These are phyloP conservation scores for Portevinia maculata DNA, from an alignment of 2,888 invertebrate species.

Conservation along the genomic window DNA sequence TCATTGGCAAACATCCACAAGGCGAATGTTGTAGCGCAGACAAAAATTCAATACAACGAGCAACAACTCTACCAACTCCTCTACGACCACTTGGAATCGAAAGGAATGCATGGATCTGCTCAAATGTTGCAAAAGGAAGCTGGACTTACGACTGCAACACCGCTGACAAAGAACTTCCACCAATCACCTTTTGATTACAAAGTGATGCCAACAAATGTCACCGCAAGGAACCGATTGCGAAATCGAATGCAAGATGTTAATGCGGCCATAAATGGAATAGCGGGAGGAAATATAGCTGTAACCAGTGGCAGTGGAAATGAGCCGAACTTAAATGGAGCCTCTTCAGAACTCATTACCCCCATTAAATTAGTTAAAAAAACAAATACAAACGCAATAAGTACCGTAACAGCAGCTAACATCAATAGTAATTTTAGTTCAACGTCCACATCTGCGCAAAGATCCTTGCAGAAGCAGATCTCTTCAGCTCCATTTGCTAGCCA, in stretches of 20 bases:
- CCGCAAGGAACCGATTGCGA: constrained; percentile 79
- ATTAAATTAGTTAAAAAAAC: constrained; percentile 79
- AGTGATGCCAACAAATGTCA: constrained; percentile 77
- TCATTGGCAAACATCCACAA: constrained; percentile 95
- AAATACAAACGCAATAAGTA: constrained; percentile 52
- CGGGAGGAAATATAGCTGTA: neutral
- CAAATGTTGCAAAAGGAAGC: constrained; percentile 90
- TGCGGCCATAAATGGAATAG: constrained; percentile 75
- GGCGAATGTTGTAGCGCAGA: constrained; percentile 97
- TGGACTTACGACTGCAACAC: constrained; percentile 83
- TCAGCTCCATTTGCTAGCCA: constrained; percentile 83
- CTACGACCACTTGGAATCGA: constrained; percentile 91
- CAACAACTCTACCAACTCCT: constrained; percentile 96
- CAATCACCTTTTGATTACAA: constrained; percentile 82
- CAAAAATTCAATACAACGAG: constrained; percentile 97
- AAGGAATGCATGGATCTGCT: constrained; percentile 90
- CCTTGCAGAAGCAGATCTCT: constrained; percentile 84
- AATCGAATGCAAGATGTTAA: constrained; percentile 81
- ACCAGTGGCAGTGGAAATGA: constrained; percentile 31
- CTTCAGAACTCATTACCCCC: constrained; percentile 76
- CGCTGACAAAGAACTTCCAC: constrained; percentile 80
- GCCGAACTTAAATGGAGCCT: constrained; percentile 67
- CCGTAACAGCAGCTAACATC: constrained; percentile 34
- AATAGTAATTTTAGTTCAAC: constrained; percentile 67
- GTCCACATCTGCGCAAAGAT: constrained; percentile 76